Evolutionary conservation across 2,113 vertebrate genomes (phyloP).

Genomic region (Heloderma charlesbogerti): DNA sequence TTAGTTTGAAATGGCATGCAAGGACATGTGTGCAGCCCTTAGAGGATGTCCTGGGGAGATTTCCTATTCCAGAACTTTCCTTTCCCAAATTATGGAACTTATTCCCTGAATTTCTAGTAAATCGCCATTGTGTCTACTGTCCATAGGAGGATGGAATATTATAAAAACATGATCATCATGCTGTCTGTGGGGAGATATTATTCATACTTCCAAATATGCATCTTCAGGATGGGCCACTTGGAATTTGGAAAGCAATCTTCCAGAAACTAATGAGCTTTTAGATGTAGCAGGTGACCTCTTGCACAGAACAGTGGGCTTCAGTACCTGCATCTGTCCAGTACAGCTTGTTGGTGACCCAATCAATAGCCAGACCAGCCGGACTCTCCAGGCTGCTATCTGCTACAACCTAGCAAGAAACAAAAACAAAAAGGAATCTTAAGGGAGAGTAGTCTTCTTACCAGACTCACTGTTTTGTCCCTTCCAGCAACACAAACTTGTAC

Average conservation of each 20-base stretch:
- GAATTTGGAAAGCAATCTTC: constrained; percentile 1
- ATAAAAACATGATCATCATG: not conserved
- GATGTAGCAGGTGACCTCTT: not conserved
- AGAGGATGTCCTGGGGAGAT: constrained; percentile 1
- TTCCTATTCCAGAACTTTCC: not conserved
- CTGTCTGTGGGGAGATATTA: not conserved
- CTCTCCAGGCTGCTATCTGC: constrained; percentile 97
- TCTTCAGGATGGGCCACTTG: not conserved
- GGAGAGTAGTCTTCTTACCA: not conserved
- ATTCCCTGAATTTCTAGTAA: not conserved
- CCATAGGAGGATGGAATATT: not conserved
- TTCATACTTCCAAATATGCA: constrained; percentile 3
- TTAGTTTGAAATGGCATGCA: not conserved
- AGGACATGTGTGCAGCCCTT: accelerated
- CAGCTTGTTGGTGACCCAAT: constrained; percentile 95
- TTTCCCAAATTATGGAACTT: not conserved
- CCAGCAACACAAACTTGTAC: not conserved
- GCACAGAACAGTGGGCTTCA: constrained; percentile 11
- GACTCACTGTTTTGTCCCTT: not conserved
- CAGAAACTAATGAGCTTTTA: not conserved
- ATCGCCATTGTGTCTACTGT: not conserved
- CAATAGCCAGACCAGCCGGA: constrained; percentile 96
- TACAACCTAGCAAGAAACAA: constrained; percentile 85
- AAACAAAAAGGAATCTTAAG: constrained; percentile 26
- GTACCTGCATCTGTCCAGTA: constrained; percentile 99